A percentile compares a stretch with the other conserved stretches of the same genome.
Evolutionary conservation across 2,888 invertebrate genomes (phyloP).

Genomic region (Tipula lateralis): DNA sequence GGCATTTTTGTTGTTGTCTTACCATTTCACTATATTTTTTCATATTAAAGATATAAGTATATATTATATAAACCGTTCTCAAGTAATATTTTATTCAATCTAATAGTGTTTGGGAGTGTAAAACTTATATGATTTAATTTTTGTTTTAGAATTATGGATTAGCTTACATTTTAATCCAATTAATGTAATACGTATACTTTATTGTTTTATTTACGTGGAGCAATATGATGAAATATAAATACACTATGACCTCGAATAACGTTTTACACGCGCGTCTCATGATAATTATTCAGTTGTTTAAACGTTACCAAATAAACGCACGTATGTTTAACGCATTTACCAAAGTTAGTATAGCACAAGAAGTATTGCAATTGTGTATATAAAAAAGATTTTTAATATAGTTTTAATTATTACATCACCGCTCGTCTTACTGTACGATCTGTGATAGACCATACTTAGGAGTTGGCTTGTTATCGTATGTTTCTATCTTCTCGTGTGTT

Average conservation of each 20-base stretch:
- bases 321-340: no score
- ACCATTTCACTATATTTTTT: not conserved
- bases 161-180: not conserved
- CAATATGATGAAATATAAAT: not conserved
- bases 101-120: not conserved
- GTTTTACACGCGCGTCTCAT: no score
- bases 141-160: not conserved
- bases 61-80: not conserved
- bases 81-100: no score
- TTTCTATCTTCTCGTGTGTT: no score
- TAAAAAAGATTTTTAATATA: not conserved
- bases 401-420: not conserved
- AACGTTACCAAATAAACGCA: no score
- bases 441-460: no score
- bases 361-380: not conserved
- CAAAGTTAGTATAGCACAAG: not conserved
- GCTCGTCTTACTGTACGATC: no score
- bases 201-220: not conserved
- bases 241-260: not conserved
- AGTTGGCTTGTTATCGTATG: no score
- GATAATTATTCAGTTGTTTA: no score
- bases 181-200: not conserved
- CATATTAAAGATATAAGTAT: not conserved
- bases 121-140: not conserved
- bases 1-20: not conserved